These are phyloP conservation scores for Cochlearius cochlearius DNA, from an alignment of 2,113 vertebrate species.

Conservation along the genomic window DNA sequence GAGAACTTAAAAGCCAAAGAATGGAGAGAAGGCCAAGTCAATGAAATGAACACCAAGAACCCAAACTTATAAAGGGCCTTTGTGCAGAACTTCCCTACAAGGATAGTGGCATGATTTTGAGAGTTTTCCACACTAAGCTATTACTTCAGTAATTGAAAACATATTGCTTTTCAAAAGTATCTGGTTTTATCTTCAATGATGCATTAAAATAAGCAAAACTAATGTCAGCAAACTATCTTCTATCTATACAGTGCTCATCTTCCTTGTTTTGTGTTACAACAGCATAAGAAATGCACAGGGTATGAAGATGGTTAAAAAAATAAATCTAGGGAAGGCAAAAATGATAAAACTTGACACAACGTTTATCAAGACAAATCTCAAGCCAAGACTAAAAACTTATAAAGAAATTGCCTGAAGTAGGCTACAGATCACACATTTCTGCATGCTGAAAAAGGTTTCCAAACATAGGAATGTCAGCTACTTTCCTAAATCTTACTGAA, in stretches of 20 bases:
- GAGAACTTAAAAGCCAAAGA: not conserved
- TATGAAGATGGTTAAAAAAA: not conserved
- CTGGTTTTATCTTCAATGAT: not conserved
- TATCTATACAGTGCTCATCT: not conserved
- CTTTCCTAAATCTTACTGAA: not conserved
- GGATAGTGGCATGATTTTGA: not conserved
- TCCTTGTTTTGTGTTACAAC: not conserved
- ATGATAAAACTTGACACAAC: not conserved
- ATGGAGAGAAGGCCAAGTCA: not conserved
- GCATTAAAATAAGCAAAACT: not conserved
- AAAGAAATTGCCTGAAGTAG: not conserved
- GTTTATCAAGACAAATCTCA: not conserved
- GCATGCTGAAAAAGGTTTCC: not conserved
- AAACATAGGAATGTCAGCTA: not conserved
- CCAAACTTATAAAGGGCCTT: not conserved
- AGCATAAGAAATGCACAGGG: not conserved
- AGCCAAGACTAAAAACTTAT: not conserved
- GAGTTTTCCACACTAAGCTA: not conserved
- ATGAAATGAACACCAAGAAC: not conserved
- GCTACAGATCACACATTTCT: not conserved
- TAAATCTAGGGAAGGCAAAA: not conserved
- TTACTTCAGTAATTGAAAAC: not conserved
- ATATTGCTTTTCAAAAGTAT: not conserved
- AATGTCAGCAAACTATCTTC: not conserved
- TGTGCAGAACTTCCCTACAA: not conserved